Conservation (phyloP, 2,797 vertebrate species). For the Amphiprion clarkii region DNA sequence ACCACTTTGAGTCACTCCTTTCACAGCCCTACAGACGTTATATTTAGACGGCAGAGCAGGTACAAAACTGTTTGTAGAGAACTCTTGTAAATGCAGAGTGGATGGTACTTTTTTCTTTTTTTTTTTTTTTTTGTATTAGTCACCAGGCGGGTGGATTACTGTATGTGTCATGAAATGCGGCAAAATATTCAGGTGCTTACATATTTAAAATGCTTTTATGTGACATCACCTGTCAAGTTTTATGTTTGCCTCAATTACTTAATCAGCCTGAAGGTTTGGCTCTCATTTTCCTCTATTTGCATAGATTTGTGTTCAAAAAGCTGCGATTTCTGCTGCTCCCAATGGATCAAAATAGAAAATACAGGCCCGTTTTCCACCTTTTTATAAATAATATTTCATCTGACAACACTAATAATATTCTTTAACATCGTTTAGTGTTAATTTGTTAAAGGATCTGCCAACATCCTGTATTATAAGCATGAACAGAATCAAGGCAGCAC, state of each 20-base stretch:
- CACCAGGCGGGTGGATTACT: constrained; percentile 33
- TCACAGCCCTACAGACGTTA: constrained; percentile 47
- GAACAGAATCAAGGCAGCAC: too few species aligned
- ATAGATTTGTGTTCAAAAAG: too few species aligned
- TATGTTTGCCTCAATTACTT: background rate
- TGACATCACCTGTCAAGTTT: background rate
- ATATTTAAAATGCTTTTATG: constrained; percentile 1
- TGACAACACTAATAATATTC: too few species aligned
- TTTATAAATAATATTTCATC: too few species aligned
- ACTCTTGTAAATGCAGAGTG: constrained; percentile 51
- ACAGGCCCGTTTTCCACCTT: too few species aligned
- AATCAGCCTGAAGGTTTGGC: background rate
- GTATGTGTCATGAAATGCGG: constrained; percentile 7
- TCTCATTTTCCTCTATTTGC: background rate
- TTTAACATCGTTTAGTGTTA: too few species aligned
- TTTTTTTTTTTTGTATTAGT: constrained; percentile 32
- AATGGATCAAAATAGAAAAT: too few species aligned
- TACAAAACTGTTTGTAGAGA: constrained; percentile 46
- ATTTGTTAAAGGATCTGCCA: too few species aligned
- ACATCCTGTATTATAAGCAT: too few species aligned
- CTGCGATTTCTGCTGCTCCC: too few species aligned
- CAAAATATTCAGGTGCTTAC: background rate
- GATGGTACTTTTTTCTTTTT: background rate
- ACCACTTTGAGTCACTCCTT: constrained; percentile 61
- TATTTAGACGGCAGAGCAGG: constrained; percentile 60